Conservation (phyloP, 2,797 vertebrate species). For the Myotis pilosus region DNA sequence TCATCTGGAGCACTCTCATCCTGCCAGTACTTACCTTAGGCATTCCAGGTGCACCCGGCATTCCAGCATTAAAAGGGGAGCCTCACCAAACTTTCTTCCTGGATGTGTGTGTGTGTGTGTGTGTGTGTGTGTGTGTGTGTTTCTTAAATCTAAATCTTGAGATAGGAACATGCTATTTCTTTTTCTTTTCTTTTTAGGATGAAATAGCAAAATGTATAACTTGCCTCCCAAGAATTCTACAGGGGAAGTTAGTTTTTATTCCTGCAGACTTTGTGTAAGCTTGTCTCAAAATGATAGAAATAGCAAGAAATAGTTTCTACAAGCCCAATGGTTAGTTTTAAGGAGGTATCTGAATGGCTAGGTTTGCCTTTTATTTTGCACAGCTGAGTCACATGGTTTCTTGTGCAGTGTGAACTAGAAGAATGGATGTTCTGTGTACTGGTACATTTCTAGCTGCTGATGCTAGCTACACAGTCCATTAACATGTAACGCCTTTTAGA, state of each 20-base stretch:
- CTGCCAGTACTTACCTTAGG: not conserved
- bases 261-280: not conserved
- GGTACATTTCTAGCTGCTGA: constrained; percentile 58
- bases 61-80: constrained; percentile 32
- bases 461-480: constrained; percentile 63
- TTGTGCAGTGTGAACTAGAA: constrained; percentile 52
- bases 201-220: constrained; percentile 32
- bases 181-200: not conserved
- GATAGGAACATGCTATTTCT: not conserved
- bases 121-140: not conserved
- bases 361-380: constrained; percentile 37
- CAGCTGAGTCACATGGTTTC: constrained; percentile 32
- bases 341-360: not conserved
- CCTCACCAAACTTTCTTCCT: constrained; percentile 65
- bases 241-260: not conserved
- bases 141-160: constrained; percentile 34
- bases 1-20: constrained; percentile 34
- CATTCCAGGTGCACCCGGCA: constrained; percentile 1
- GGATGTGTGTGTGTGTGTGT: not conserved
- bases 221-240: constrained; percentile 37
- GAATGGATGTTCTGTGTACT: constrained; percentile 75
- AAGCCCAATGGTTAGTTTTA: constrained; percentile 6
- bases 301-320: not conserved
- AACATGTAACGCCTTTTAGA: constrained; percentile 60
- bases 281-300: constrained; percentile 10